These are phyloP conservation scores for Neolamprologus tretocephalus DNA, from an alignment of 2,113 vertebrate genomes.

Conservation along the genomic window DNA sequence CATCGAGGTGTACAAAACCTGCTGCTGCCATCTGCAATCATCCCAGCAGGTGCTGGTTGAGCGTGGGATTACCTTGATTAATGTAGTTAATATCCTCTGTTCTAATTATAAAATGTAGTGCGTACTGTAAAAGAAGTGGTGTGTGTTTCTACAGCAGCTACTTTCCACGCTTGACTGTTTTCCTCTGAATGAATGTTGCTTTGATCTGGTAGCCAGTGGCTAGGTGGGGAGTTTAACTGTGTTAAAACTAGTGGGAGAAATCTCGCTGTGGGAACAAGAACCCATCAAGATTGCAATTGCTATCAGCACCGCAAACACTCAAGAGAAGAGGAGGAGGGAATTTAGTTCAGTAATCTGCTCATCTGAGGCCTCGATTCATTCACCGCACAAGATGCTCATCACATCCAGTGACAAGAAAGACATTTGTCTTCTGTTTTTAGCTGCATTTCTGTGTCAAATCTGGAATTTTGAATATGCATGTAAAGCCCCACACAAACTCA, in stretches of 20 bases:
- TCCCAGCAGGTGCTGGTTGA: slow-evolving; percentile 8
- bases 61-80: slow-evolving; percentile 26
- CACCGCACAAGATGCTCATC: background rate
- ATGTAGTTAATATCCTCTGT: slow-evolving; percentile 23
- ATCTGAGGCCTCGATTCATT: background rate
- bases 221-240: slow-evolving; percentile 50
- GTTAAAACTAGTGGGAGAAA: slow-evolving; percentile 32
- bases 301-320: background rate
- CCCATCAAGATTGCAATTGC: slow-evolving; percentile 17
- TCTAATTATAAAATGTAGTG: slow-evolving; percentile 25
- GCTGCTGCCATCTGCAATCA: slow-evolving; percentile 1
- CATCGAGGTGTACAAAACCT: background rate
- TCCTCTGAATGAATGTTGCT: slow-evolving; percentile 42
- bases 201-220: slow-evolving; percentile 56
- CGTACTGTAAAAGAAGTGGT: background rate
- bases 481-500: slow-evolving; percentile 4
- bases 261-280: background rate
- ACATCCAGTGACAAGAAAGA: background rate
- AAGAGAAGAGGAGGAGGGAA: background rate
- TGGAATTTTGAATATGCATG: slow-evolving; percentile 9
- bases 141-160: slow-evolving; percentile 53
- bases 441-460: background rate
- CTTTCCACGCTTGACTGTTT: slow-evolving; percentile 24
- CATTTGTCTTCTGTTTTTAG: background rate
- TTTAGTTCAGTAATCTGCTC: background rate